A percentile compares a stretch with the other conserved stretches of the same genome.
Conservation (phyloP, 1,140 invertebrate genomes). For the Asbolus verrucosus region DNA sequence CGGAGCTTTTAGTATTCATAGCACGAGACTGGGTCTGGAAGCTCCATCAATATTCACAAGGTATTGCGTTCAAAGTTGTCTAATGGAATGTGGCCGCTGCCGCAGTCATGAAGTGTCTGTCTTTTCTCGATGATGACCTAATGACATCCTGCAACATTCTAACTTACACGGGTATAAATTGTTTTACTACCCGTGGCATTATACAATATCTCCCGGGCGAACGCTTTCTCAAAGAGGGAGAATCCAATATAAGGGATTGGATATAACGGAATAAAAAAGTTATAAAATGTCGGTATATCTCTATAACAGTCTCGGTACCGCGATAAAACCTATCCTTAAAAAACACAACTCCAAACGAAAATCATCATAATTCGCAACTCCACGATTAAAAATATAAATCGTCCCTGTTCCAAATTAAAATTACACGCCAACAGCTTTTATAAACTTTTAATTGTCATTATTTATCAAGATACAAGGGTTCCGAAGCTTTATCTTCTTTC, state of each 20-base stretch:
- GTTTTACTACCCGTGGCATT: conserved; percentile 51
- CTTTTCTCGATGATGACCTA: conserved; percentile 51
- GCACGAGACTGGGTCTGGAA: conserved; percentile 36
- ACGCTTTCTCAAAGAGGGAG: conserved; percentile 44
- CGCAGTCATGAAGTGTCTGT: conserved; percentile 42
- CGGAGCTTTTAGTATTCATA: conserved; percentile 40
- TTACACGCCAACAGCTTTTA: background rate
- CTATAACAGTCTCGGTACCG: conserved; percentile 29
- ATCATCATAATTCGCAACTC: background rate
- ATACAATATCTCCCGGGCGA: conserved; percentile 49
- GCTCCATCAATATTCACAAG: conserved; percentile 45
- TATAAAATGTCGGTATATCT: conserved; percentile 47
- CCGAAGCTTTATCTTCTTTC: background rate
- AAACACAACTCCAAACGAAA: conserved; percentile 12
- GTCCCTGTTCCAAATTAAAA: background rate
- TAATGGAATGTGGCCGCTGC: conserved; percentile 45
- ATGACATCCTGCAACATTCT: conserved; percentile 46
- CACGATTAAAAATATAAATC: background rate
- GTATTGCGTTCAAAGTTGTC: conserved; percentile 46
- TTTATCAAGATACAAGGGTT: background rate
- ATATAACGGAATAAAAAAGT: conserved; percentile 54
- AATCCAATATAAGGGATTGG: conserved; percentile 52
- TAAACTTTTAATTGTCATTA: conserved; percentile 6
- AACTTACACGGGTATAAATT: conserved; percentile 50
- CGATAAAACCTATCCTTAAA: conserved; percentile 24